phyloP scores from a whole-genome alignment of 2,113 vertebrate genomes.

The Cephalopterus ornatus region DNA sequence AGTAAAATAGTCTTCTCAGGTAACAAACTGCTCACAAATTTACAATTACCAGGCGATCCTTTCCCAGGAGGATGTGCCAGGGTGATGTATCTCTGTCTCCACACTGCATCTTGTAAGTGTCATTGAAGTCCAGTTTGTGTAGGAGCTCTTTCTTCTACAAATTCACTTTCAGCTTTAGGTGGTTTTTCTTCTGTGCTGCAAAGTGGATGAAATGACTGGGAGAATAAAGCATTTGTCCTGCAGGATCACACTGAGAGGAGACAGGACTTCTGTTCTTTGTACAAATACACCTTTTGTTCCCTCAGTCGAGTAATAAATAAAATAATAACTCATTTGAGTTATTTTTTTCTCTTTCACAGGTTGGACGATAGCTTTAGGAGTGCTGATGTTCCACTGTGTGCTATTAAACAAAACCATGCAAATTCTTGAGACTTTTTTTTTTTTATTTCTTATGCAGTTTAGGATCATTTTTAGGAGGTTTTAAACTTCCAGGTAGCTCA shows the following conservation, averaged over 20 bases:
- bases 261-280: background rate
- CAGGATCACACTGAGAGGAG: background rate
- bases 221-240: background rate
- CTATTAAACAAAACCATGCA: background rate
- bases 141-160: background rate
- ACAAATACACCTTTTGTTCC: background rate
- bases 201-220: background rate
- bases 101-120: background rate
- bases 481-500: background rate
- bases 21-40: background rate
- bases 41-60: background rate
- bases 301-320: background rate
- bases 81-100: background rate
- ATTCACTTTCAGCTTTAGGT: background rate
- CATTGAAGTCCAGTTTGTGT: background rate
- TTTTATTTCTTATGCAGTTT: background rate
- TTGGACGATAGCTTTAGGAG: background rate
- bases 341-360: background rate
- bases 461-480: background rate
- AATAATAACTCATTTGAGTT: background rate
- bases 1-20: background rate
- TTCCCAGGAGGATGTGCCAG: background rate
- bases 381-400: background rate
- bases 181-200: background rate
- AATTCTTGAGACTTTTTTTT: background rate